phyloP scores from a whole-genome alignment of 1,140 invertebrate species.

The Bombyx mandarina region DNA sequence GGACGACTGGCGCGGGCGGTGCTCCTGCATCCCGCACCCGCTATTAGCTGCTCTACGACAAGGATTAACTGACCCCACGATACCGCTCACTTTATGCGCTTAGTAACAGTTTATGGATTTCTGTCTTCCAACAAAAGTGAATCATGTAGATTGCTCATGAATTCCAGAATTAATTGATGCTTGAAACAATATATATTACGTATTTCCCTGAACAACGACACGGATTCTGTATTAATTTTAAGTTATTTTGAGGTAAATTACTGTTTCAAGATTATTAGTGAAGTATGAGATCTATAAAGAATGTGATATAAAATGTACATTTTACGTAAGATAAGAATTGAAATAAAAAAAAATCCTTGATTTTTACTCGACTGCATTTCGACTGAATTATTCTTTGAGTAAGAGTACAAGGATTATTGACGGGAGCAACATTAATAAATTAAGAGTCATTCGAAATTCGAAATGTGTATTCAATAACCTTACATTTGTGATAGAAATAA shows the following conservation, averaged over 20 bases:
- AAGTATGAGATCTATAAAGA: conserved; percentile 4
- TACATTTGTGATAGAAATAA: too few relatives aligned
- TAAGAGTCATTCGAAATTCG: too few relatives aligned
- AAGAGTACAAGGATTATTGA: conserved; percentile 15
- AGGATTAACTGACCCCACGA: conserved; percentile 68
- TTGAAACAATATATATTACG: too few relatives aligned
- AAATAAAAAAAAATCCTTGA: conserved; percentile 12
- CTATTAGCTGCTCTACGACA: conserved; percentile 72
- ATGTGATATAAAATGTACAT: conserved; percentile 16
- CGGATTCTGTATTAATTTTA: too few relatives aligned
- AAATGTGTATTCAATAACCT: too few relatives aligned
- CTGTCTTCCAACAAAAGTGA: too few relatives aligned
- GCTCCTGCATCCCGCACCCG: conserved; percentile 74
- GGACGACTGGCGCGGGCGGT: conserved; percentile 81
- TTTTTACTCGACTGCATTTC: conserved; percentile 18
- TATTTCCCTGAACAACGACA: too few relatives aligned
- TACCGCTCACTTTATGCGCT: conserved; percentile 28
- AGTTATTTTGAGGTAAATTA: too few relatives aligned
- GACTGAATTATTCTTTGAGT: conserved; percentile 11
- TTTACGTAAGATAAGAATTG: not conserved
- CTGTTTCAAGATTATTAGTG: conserved; percentile 2
- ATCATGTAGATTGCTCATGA: too few relatives aligned
- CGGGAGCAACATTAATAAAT: too few relatives aligned
- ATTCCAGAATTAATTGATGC: too few relatives aligned
- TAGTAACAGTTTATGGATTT: not conserved